Base-by-base conservation (phyloP, 2,888 invertebrate genomes). In the Mythimna lalbum region DNA sequence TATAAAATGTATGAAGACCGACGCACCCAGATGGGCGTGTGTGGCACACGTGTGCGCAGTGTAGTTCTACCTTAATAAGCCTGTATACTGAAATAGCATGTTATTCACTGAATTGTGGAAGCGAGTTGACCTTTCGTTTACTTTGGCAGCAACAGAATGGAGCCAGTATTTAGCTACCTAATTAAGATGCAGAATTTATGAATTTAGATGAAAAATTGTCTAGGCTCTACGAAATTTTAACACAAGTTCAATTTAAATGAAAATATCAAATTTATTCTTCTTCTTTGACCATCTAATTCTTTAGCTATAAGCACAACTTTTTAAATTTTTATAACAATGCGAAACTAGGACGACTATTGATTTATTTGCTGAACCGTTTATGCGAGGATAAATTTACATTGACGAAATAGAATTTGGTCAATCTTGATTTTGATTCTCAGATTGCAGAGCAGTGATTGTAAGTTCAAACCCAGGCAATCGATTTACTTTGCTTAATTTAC, bases 171-270 rank as follows among this genome's bases (percentile, higher is more conserved):
- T 21, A 47, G 9, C n/a, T 52, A 31, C 19, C 9, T 27, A 60
- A 61, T 66, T 76, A 31, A 31, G 1, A 59, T 73, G 36, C 31
- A 39, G n/a, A 76, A 60, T 75, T 21, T 27, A 56, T 56, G 19
- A 74, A 63, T 73, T 53, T 59, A 39, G 17, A 60, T 76, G 47
- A 67, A 55, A 66, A 47, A 49, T 39, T 59, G 36, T n/a, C 53
- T 33, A n/a, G 31, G 21, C 14, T 27, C 14, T n/a, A 68, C 21
- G 19, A 69, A 23, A 21, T 69, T 17, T 53, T 68, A 33, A 53
- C 6, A 33, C 17, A 69, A 0, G 53, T 1, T 21, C 4, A 2
- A 33, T 43, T 33, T 57, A 21, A 53, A 63, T 36, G 23, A 36
- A 55, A 63, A 19, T 14, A 9, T 7, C 9, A 31, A 31, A 43